Evolutionary conservation across 1,140 invertebrate genomes (phyloP).

Genomic region (Steinernema khuongi): DNA sequence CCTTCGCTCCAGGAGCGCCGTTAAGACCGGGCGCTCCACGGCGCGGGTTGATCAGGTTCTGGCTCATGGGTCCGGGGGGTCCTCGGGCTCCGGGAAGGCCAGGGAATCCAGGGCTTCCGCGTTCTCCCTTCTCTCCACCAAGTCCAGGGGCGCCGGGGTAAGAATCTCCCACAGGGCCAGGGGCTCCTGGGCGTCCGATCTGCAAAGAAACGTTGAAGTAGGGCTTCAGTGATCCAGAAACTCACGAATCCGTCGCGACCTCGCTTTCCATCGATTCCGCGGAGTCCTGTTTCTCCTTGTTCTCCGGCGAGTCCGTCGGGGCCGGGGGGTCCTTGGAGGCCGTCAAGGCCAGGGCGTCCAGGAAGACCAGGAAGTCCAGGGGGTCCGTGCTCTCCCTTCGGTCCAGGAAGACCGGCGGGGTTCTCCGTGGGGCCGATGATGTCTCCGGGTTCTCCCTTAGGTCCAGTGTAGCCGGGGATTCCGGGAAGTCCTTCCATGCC

Average conservation of each 20-base stretch:
- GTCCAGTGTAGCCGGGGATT: constrained; percentile 52
- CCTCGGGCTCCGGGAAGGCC: constrained; percentile 27
- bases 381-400: constrained; percentile 33
- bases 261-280: constrained; percentile 38
- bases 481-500: constrained; percentile 51
- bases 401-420: constrained; percentile 35
- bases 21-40: constrained; percentile 27
- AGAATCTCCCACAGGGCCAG: constrained; percentile 31
- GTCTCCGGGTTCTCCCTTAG: constrained; percentile 55
- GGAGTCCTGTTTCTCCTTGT: constrained; percentile 28
- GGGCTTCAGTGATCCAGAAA: not conserved
- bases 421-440: constrained; percentile 58
- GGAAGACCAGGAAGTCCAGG: constrained; percentile 34
- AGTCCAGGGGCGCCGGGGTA: constrained; percentile 30
- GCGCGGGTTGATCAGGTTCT: constrained; percentile 34
- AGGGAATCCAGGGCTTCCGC: constrained; percentile 19
- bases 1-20: constrained; percentile 29
- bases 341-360: constrained; percentile 25
- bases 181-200: constrained; percentile 31
- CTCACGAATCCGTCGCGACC: constrained; percentile 37
- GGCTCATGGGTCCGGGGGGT: constrained; percentile 24
- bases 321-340: constrained; percentile 36
- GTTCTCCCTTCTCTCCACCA: constrained; percentile 27
- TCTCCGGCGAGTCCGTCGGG: constrained; percentile 31
- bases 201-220: not conserved